Evolutionary conservation across 2,797 vertebrate genomes (phyloP).

Genomic region (Arremon brunneinucha): DNA sequence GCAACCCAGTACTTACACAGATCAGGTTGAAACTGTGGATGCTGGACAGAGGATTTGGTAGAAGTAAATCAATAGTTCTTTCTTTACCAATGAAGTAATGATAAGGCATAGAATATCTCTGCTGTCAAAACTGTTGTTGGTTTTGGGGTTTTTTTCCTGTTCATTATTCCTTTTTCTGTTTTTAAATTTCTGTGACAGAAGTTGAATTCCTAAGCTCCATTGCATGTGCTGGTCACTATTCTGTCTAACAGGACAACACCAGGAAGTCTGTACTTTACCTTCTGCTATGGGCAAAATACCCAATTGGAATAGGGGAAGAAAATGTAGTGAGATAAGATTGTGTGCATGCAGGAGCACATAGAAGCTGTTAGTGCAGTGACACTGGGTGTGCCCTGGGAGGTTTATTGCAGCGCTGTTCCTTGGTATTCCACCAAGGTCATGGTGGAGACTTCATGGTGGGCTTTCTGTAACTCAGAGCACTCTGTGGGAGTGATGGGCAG

Average conservation of each 20-base stretch:
- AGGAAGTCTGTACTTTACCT: background rate
- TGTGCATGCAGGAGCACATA: background rate
- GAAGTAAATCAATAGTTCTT: background rate
- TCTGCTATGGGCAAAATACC: background rate
- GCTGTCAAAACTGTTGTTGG: background rate
- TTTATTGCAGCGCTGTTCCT: background rate
- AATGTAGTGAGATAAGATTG: background rate
- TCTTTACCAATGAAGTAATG: background rate
- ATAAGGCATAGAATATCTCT: background rate
- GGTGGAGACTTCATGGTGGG: background rate
- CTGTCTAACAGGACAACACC: background rate
- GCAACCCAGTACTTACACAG: background rate
- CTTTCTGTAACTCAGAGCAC: background rate
- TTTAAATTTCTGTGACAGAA: background rate
- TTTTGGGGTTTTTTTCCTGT: background rate
- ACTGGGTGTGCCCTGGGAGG: background rate
- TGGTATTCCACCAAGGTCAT: background rate
- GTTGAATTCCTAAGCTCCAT: background rate
- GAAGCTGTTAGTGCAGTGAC: background rate
- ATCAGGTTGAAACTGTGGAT: background rate
- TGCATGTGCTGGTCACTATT: background rate
- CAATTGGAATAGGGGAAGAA: background rate
- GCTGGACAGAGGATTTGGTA: background rate
- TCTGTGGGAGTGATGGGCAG: background rate
- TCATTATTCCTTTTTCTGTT: background rate